A percentile compares a stretch with the other conserved stretches of the same genome.
Conservation (phyloP, 2,797 vertebrate species). For the Acipenser transmontanus region DNA sequence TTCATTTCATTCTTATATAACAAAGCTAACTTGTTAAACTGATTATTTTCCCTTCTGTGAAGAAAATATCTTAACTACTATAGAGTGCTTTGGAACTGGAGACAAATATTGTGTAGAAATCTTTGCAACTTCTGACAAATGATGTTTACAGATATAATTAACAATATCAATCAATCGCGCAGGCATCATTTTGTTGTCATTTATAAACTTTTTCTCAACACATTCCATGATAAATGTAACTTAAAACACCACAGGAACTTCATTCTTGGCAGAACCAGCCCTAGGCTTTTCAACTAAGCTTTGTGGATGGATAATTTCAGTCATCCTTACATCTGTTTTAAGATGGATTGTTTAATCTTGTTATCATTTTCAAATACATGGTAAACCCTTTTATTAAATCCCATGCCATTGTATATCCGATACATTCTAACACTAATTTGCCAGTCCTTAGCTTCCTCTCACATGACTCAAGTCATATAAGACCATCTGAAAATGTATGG, state of each 20-base stretch:
- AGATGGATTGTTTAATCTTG: conserved; percentile 26
- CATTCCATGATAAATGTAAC: conserved; percentile 10
- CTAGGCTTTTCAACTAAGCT: conserved; percentile 12
- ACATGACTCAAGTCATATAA: too few species aligned
- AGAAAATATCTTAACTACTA: conserved; percentile 6
- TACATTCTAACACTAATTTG: neutral
- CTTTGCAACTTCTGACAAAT: conserved; percentile 10
- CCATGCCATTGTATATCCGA: neutral
- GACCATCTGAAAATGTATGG: too few species aligned
- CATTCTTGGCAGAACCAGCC: conserved; percentile 1
- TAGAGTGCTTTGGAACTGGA: neutral
- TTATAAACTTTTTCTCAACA: conserved; percentile 2
- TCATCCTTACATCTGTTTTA: conserved; percentile 17
- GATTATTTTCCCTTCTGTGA: conserved; percentile 3
- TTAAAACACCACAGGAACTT: conserved; percentile 12
- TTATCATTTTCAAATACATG: conserved; percentile 14
- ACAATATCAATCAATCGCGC: neutral
- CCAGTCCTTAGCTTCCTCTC: neutral
- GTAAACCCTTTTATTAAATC: conserved; percentile 27
- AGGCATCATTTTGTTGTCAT: neutral
- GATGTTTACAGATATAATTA: conserved; percentile 10
- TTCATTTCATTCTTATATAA: neutral
- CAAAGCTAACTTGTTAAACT: conserved; percentile 1
- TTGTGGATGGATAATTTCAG: conserved; percentile 9
- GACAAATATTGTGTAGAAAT: neutral